phyloP scores from a whole-genome alignment of 2,888 invertebrate genomes.

The Neoascia interrupta region DNA sequence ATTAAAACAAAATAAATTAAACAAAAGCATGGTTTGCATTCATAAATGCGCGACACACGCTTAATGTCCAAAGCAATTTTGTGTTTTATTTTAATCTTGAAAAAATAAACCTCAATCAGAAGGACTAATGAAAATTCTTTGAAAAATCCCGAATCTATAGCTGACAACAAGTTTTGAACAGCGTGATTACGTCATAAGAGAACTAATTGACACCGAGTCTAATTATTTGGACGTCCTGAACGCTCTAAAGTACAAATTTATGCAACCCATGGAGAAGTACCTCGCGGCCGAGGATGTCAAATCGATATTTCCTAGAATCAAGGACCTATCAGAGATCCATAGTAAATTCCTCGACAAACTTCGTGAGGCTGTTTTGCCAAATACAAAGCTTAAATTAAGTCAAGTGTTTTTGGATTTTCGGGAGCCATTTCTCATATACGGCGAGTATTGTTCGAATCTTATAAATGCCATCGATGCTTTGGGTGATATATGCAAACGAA shows the following conservation, averaged over 20 bases:
- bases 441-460: constrained; percentile 97
- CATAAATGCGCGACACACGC: constrained; percentile 43
- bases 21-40: constrained; percentile 7
- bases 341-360: constrained; percentile 90
- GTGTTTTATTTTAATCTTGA: not conserved
- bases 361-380: constrained; percentile 85
- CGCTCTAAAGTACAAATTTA: constrained; percentile 90
- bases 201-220: constrained; percentile 97
- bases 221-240: constrained; percentile 97
- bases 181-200: constrained; percentile 94
- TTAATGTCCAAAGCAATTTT: constrained; percentile 40
- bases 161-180: constrained; percentile 87
- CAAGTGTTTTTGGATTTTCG: constrained; percentile 95
- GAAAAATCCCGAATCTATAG: constrained; percentile 63
- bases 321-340: constrained; percentile 93
- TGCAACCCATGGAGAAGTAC: constrained; percentile 86
- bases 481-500: constrained; percentile 80
- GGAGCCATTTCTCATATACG: constrained; percentile 94
- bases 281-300: constrained; percentile 88
- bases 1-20: constrained; percentile 10
- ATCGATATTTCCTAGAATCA: constrained; percentile 93
- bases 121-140: constrained; percentile 15
- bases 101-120: not conserved
- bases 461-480: constrained; percentile 92
- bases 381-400: constrained; percentile 83